phyloP scores from a whole-genome alignment of 2,113 vertebrate genomes.

The Eurystomus gularis region DNA sequence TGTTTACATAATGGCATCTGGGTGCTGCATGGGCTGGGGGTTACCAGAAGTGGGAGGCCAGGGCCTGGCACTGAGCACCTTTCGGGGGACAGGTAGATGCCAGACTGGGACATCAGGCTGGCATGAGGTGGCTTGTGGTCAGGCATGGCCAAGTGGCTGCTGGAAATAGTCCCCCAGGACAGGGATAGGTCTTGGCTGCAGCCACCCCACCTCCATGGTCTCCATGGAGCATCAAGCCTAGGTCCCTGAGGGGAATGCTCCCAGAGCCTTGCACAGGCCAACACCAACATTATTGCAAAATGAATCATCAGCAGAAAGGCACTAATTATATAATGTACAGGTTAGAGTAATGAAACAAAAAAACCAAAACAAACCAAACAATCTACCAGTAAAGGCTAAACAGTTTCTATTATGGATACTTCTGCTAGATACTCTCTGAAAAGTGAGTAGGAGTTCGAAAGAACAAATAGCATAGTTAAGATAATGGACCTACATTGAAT shows the following conservation, averaged over 20 bases:
- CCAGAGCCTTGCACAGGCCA: background rate
- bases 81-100: background rate
- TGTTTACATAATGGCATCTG: accelerated
- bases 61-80: background rate
- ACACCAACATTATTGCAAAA: too few relatives aligned
- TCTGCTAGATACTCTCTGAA: background rate
- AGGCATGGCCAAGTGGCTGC: background rate
- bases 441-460: background rate
- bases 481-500: background rate
- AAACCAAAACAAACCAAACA: background rate
- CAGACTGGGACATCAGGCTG: too few relatives aligned
- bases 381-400: background rate
- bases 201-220: too few relatives aligned
- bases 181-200: background rate
- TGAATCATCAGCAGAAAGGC: background rate
- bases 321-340: background rate
- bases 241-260: background rate
- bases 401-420: background rate
- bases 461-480: background rate
- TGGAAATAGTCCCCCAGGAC: background rate
- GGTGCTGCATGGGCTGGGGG: accelerated
- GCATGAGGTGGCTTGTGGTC: accelerated
- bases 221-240: background rate
- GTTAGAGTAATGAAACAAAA: background rate
- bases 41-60: accelerated